Evolutionary conservation across 2,113 vertebrate species (phyloP), one percentile per base, ranked within the genome.

Genomic region (Mus pahari): DNA sequence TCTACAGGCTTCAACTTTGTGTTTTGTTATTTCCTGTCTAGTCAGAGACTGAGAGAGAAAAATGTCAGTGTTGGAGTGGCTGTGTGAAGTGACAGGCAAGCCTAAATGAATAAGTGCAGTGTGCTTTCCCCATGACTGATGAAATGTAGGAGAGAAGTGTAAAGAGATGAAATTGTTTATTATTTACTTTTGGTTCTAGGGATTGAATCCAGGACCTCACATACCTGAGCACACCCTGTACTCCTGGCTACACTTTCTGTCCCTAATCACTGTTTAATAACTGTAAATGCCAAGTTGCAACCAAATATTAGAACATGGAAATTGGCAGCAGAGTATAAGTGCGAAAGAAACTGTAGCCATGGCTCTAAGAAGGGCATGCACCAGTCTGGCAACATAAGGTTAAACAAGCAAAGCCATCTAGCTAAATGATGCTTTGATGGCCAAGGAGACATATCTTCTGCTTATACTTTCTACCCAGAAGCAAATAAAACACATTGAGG

Each of bases 331-430:
- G 90, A 68, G 83, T 86, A 78, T 28, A 94, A 83, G 91, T 45
- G 42, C 87, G 26, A 92, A 6, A 7, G 39, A 74, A 68, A 50
- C 14, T 86, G 1, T 45, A 58, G 7, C 28, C 50, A 77, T 84
- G 86, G 50, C n/a, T 75, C 33, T n/a, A 62, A 66, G 16, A 89
- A 89, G 10, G 83, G 89, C 7, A 93, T 84, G 8, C 42, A 64
- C 62, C 86, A 95, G 13, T 36, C 31, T 79, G 42, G 42, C 92
- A 94, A 95, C 74, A n/a, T 28, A 89, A 64, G 45, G 77, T 91
- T 50, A 48, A 88, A 50, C 17, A 81, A 82, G 31, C 50, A 89
- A 92, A 89, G 60, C 3, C 10, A 22, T 53, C 31, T 86, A 66
- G 45, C 20, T 50, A 48, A 74, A 68, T 8, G 22, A 26, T 16